These are phyloP conservation scores for Geophilus truncorum DNA, from an alignment of 2,888 invertebrate species.

Conservation along the genomic window DNA sequence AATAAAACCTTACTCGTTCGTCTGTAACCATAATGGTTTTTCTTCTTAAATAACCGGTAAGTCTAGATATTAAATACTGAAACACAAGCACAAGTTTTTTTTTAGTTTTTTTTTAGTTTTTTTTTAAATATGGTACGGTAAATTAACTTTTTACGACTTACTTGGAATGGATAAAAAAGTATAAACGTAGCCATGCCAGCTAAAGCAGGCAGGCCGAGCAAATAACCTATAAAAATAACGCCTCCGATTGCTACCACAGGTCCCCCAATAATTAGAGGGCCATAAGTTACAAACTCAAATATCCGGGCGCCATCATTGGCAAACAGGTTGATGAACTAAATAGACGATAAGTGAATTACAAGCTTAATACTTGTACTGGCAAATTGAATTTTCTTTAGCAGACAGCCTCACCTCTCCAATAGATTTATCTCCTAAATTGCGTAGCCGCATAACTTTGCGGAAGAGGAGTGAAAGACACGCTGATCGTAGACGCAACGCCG, in stretches of 20 bases:
- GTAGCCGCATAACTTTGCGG: constrained; percentile 49
- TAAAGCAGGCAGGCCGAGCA: constrained; percentile 55
- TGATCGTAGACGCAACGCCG: constrained; percentile 48
- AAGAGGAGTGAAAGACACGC: constrained; percentile 49
- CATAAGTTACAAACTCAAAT: constrained; percentile 54
- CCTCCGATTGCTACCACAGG: constrained; percentile 54
- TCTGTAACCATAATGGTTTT: constrained; percentile 47
- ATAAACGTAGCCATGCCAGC: constrained; percentile 54
- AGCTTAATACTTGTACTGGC: background rate
- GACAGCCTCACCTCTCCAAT: constrained; percentile 50
- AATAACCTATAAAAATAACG: constrained; percentile 52
- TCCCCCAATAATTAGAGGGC: constrained; percentile 55
- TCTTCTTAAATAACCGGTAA: constrained; percentile 48
- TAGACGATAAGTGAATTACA: constrained; percentile 37
- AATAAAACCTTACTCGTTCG: constrained; percentile 44
- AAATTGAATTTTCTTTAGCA: background rate
- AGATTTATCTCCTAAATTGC: constrained; percentile 51
- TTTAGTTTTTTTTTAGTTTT: background rate
- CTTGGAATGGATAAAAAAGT: constrained; percentile 56
- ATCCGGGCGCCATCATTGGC: constrained; percentile 56
- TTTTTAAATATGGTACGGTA: background rate
- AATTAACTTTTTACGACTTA: constrained; percentile 42
- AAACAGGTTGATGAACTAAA: constrained; percentile 56
- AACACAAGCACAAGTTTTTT: constrained; percentile 37
- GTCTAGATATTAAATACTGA: constrained; percentile 51